Evolutionary conservation across 1,140 invertebrate species (phyloP).

Genomic region (Drosophila pseudoananassae): DNA sequence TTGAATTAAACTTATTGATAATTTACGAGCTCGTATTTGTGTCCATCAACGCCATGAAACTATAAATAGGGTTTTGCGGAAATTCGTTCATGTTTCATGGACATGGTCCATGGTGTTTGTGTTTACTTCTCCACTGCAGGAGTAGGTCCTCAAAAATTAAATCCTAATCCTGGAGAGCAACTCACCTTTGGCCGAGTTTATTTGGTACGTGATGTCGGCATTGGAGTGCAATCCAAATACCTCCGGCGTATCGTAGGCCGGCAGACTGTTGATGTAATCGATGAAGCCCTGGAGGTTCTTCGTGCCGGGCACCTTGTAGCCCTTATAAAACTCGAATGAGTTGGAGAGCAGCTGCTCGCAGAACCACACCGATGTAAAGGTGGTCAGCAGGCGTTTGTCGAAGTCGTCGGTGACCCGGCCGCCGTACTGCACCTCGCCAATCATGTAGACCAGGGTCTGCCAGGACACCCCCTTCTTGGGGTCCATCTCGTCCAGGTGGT

Average conservation of each 20-base stretch:
- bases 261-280: constrained; percentile 94
- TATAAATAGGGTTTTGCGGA: constrained; percentile 10
- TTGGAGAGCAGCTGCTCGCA: constrained; percentile 92
- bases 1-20: constrained; percentile 41
- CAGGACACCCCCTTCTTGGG: constrained; percentile 98
- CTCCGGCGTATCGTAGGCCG: constrained; percentile 95
- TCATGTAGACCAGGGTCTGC: constrained; percentile 99
- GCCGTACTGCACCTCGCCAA: constrained; percentile 98
- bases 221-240: constrained; percentile 98
- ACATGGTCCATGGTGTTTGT: not conserved
- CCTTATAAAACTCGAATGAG: constrained; percentile 95
- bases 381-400: constrained; percentile 95
- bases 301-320: constrained; percentile 93
- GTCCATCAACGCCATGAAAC: constrained; percentile 31
- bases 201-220: constrained; percentile 98
- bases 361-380: constrained; percentile 96
- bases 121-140: too few species aligned
- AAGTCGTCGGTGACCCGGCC: constrained; percentile 98
- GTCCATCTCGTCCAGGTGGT: constrained; percentile 98
- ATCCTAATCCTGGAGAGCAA: not conserved
- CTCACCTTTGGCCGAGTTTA: constrained; percentile 94
- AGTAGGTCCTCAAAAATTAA: too few species aligned
- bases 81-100: constrained; percentile 6
- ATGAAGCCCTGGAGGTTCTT: constrained; percentile 92
- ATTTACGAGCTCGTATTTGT: constrained; percentile 38